A percentile compares a stretch with the other conserved stretches of the same genome.
These are phyloP conservation scores for Drosophila rellima DNA, from an alignment of 2,888 invertebrate genomes.

Conservation along the genomic window DNA sequence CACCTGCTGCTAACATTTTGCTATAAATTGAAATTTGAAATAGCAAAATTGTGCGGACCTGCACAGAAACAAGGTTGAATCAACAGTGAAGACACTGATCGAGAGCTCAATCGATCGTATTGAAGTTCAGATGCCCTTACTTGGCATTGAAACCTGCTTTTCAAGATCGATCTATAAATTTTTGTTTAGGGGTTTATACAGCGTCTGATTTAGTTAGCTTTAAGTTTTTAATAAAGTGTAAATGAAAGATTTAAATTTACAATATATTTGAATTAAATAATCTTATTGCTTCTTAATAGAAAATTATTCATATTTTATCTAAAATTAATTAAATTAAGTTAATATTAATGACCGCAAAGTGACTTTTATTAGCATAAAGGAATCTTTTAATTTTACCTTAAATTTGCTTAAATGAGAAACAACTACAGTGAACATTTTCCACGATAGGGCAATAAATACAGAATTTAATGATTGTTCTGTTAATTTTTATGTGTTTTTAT, in stretches of 20 bases:
- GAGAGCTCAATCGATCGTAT: background rate
- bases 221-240: background rate
- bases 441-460: no score
- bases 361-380: no score
- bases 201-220: background rate
- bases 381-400: no score
- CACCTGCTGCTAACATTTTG: slow-evolving; percentile 79
- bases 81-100: slow-evolving; percentile 10
- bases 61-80: slow-evolving; percentile 49
- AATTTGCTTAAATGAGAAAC: no score
- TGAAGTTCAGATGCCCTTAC: slow-evolving; percentile 31
- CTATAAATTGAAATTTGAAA: slow-evolving; percentile 74
- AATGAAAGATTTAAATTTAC: background rate
- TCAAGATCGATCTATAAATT: background rate
- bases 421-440: no score
- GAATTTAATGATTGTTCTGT: no score
- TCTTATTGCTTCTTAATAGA: no score
- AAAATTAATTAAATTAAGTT: no score
- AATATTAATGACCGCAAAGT: no score
- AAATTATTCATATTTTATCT: no score
- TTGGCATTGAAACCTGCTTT: background rate
- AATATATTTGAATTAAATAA: background rate
- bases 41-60: slow-evolving; percentile 60
- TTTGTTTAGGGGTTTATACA: background rate
- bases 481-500: no score